Percentiles rank a stretch among this genome's conserved stretches.
These are phyloP conservation scores for Glaucomys volans DNA, from an alignment of 2,113 vertebrate genomes.

Conservation along the genomic window DNA sequence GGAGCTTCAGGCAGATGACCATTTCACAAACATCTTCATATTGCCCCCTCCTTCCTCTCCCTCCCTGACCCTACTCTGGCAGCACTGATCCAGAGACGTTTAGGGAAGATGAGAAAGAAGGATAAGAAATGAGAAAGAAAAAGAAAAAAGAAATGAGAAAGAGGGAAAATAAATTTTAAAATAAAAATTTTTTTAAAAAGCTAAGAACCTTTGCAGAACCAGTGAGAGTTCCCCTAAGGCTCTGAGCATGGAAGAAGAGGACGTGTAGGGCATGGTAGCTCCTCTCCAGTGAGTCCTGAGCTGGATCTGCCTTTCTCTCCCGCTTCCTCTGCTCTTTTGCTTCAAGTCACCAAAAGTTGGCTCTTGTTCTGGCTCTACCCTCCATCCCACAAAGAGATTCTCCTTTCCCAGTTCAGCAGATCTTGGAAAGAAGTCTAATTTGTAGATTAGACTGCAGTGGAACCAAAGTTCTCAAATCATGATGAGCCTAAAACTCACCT, in stretches of 20 bases:
- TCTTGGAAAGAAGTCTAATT: too few species aligned
- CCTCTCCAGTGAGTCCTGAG: not conserved
- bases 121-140: not conserved
- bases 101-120: not conserved
- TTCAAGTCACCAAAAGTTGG: not conserved
- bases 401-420: not conserved
- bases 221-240: too few species aligned
- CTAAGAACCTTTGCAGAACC: not conserved
- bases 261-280: accelerated
- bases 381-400: not conserved
- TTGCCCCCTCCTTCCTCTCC: too few species aligned
- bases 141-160: not conserved
- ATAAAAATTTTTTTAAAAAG: too few species aligned
- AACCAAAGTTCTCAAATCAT: not conserved
- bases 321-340: not conserved
- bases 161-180: not conserved
- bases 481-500: not conserved
- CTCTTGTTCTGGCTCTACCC: not conserved
- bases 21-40: too few species aligned
- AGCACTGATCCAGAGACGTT: not conserved
- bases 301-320: not conserved
- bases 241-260: not conserved
- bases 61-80: too few species aligned
- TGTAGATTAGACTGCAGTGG: not conserved
- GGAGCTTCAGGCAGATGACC: not conserved